Conservation (phyloP, 2,888 invertebrate species). For the Limnephilus marmoratus region DNA sequence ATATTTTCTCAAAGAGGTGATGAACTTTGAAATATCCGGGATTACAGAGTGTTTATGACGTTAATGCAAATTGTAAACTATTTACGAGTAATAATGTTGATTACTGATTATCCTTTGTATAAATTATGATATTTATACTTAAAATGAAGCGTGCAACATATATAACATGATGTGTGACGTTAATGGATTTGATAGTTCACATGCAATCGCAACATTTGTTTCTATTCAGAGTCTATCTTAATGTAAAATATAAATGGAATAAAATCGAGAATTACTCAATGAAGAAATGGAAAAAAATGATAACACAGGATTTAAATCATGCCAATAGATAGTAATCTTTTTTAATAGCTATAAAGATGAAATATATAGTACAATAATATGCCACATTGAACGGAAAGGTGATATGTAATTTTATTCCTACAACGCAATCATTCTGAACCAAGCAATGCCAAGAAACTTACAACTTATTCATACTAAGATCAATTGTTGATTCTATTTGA, state of each 20-base stretch:
- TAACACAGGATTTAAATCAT: not conserved
- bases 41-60: not conserved
- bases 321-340: not conserved
- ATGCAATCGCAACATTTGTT: not conserved
- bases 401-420: not conserved
- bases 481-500: not conserved
- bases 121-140: not conserved
- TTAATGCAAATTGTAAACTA: conserved; percentile 2
- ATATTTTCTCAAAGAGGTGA: not conserved
- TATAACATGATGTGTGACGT: not conserved
- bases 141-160: not conserved
- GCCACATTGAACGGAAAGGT: not conserved
- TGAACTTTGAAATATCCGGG: conserved; percentile 11
- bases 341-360: too few species aligned
- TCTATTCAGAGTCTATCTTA: not conserved
- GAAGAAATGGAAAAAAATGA: not conserved
- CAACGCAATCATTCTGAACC: not conserved
- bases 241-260: not conserved
- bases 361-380: too few species aligned
- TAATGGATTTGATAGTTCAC: not conserved
- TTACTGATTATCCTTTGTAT: not conserved
- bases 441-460: not conserved
- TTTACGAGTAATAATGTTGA: not conserved
- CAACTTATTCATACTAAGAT: not conserved
- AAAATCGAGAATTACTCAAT: not conserved